Base-by-base conservation (phyloP, 2,888 invertebrate species). In the Lasioglossum marginatum region DNA sequence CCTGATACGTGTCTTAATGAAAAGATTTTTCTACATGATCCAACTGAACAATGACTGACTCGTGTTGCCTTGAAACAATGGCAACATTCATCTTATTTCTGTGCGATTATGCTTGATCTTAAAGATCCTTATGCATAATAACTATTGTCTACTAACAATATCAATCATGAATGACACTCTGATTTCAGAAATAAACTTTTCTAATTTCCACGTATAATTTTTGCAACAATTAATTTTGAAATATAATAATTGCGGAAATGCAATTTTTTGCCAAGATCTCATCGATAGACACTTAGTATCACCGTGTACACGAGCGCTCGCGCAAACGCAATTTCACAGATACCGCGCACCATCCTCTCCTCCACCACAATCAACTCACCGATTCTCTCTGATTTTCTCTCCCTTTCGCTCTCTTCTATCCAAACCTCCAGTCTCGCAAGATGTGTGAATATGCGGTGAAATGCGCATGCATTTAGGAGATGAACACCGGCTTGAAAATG, bases 381-480 rank as follows among this genome's bases (percentile, higher is more conserved):
- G 12, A n/a, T 31, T 34, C 71, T 19, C 76, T 31, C 45, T 68
- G 75, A 8, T 43, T 23, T 52, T 71, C 66, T 63, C 52, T 68
- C 66, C 48, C 48, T 66, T 82, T 83, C 84, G 31, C 71, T 68
- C 6, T 1, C 40, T 73, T 37, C 23, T 60, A n/a, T 40, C n/a
- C 79, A 14, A 60, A 48, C 81, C 76, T 34, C 71, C 78, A 85
- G 81, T 82, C 85, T 82, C 82, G 70, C 90, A 66, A 83, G 77
- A 81, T 85, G 86, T 90, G 83, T 87, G 82, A 82, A 89, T 90
- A 91, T 89, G 92, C 91, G 89, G 87, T 90, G 89, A 92, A 86
- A 92, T 92, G 93, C 92, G 90, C 93, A 93, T 93, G 93, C 93
- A 88, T 90, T 91, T 85, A 81, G 83, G 87, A 75, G 86, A 89